Evolutionary conservation across 2,797 vertebrate species (phyloP).

Genomic region (Pempheris klunzingeri): DNA sequence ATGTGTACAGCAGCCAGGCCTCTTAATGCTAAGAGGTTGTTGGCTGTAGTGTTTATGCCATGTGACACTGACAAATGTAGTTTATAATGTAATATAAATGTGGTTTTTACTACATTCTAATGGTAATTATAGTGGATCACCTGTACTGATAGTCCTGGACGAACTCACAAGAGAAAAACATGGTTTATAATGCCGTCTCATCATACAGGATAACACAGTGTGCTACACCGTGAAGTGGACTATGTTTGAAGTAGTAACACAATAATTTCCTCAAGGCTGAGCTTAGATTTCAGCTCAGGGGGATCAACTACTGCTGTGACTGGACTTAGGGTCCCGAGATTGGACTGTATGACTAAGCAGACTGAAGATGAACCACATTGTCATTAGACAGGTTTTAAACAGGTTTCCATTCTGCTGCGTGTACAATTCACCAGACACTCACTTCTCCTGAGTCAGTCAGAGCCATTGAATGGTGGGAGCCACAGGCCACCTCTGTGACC

Average conservation of each 20-base stretch:
- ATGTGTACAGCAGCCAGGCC: conserved; percentile 9
- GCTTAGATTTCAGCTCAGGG: conserved; percentile 31
- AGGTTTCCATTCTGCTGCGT: neutral
- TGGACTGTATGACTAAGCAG: conserved; percentile 14
- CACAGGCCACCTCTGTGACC: conserved; percentile 94
- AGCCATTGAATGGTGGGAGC: conserved; percentile 96
- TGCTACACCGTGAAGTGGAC: neutral
- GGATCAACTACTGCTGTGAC: conserved; percentile 33
- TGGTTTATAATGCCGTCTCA: neutral
- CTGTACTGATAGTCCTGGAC: neutral
- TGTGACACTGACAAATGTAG: neutral
- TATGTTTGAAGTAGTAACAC: conserved; percentile 12
- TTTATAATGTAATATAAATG: neutral
- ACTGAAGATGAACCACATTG: conserved; percentile 47
- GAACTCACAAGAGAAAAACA: neutral
- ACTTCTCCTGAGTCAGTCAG: conserved; percentile 94
- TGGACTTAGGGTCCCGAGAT: neutral
- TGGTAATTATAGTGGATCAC: neutral
- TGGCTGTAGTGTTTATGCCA: neutral
- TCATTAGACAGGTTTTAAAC: conserved; percentile 11
- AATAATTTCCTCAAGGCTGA: conserved; percentile 33
- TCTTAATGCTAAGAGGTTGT: neutral
- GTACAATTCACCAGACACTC: conserved; percentile 57
- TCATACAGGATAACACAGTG: neutral
- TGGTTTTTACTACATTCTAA: neutral